Conservation (phyloP, 2,888 invertebrate genomes). For the Endotricha flammealis region DNA sequence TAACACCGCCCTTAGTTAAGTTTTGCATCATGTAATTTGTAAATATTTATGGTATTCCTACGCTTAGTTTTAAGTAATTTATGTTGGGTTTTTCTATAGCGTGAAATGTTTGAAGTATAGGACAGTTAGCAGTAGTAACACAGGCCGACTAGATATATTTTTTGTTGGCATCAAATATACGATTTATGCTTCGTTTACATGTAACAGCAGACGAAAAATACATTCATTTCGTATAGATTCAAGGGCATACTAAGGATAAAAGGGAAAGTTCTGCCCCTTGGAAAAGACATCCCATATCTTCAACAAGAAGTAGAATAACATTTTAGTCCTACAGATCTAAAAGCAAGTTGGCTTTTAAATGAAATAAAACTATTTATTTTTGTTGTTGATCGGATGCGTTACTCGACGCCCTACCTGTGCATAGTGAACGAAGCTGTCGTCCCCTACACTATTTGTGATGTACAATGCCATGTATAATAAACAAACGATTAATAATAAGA, state of each 20-base stretch:
- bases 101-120: slow-evolving; percentile 41
- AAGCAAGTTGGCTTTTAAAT: too few relatives aligned
- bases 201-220: too few relatives aligned
- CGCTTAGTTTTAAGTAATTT: slow-evolving; percentile 53
- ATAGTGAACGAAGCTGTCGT: slow-evolving; percentile 1
- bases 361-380: too few relatives aligned
- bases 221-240: too few relatives aligned
- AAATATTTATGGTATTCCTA: slow-evolving; percentile 45
- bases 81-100: slow-evolving; percentile 44
- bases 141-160: slow-evolving; percentile 12
- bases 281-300: too few relatives aligned
- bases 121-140: slow-evolving; percentile 30
- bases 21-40: slow-evolving; percentile 36
- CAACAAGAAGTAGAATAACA: too few relatives aligned
- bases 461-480: slow-evolving; percentile 32
- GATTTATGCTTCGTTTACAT: too few relatives aligned
- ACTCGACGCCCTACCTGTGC: too few relatives aligned
- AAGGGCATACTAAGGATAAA: too few relatives aligned
- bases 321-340: too few relatives aligned
- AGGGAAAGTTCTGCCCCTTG: too few relatives aligned
- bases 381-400: too few relatives aligned
- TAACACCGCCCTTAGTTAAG: slow-evolving; percentile 8
- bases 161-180: not conserved
- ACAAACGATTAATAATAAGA: slow-evolving; percentile 16
- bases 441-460: slow-evolving; percentile 22